Conservation (phyloP, 2,797 vertebrate genomes). For the Platalea minor region DNA sequence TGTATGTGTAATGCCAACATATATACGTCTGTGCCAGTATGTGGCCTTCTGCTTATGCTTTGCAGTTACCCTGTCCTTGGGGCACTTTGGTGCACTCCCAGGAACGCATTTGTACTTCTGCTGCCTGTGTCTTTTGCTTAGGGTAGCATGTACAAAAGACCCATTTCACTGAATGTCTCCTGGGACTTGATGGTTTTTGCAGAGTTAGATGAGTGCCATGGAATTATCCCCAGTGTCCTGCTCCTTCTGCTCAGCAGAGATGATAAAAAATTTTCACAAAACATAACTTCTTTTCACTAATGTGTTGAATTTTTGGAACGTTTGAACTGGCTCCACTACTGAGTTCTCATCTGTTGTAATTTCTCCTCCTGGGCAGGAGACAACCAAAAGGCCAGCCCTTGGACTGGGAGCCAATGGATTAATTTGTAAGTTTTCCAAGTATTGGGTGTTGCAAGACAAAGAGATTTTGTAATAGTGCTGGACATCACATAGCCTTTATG, state of each 20-base stretch:
- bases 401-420: neutral
- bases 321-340: constrained; percentile 3
- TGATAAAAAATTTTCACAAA: neutral
- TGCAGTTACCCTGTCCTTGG: neutral
- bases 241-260: neutral
- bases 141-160: neutral
- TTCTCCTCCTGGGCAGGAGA: neutral
- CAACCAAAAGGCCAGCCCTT: neutral
- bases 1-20: neutral
- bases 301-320: neutral
- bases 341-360: constrained; percentile 38
- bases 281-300: neutral
- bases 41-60: neutral
- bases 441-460: neutral
- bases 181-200: neutral
- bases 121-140: neutral
- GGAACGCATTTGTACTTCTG: neutral
- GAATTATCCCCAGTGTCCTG: neutral
- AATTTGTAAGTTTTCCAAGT: constrained; percentile 13
- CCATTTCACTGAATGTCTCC: neutral
- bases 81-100: neutral
- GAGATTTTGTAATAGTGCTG: neutral
- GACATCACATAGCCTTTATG: neutral
- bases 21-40: neutral
- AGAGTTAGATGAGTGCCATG: neutral